Conservation (phyloP, 2,797 vertebrate genomes). For the Acipenser oxyrinchus region DNA sequence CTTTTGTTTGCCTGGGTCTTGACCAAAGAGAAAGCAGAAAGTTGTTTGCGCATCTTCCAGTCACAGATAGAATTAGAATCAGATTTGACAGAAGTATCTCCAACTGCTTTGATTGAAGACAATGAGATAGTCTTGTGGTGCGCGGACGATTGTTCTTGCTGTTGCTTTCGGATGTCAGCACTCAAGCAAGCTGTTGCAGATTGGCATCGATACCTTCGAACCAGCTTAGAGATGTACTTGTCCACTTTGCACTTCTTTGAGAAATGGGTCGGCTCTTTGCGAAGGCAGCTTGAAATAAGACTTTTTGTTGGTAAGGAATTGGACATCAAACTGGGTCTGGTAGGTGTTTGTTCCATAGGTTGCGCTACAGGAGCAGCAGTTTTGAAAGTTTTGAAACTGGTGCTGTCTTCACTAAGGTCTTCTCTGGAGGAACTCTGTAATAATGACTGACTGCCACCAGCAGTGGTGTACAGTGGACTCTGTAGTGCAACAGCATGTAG, state of each 20-base stretch:
- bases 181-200: background rate
- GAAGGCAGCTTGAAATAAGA: background rate
- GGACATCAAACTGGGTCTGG: conserved; percentile 4
- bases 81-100: too few relatives aligned
- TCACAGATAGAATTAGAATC: too few relatives aligned
- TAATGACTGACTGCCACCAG: conserved; percentile 6
- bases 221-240: conserved; percentile 15
- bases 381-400: background rate
- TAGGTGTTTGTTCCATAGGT: background rate
- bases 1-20: too few relatives aligned
- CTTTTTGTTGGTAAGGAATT: background rate
- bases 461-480: conserved; percentile 27
- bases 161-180: too few relatives aligned
- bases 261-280: background rate
- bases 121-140: too few relatives aligned
- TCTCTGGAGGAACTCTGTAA: background rate
- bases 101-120: too few relatives aligned
- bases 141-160: too few relatives aligned
- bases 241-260: conserved; percentile 5
- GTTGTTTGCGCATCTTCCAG: too few relatives aligned
- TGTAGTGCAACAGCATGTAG: conserved; percentile 39
- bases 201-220: background rate
- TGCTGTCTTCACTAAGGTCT: background rate
- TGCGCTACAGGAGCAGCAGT: background rate
- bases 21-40: too few relatives aligned